Base-by-base conservation (phyloP, 2,797 vertebrate genomes). In the Anguilla marmorata region DNA sequence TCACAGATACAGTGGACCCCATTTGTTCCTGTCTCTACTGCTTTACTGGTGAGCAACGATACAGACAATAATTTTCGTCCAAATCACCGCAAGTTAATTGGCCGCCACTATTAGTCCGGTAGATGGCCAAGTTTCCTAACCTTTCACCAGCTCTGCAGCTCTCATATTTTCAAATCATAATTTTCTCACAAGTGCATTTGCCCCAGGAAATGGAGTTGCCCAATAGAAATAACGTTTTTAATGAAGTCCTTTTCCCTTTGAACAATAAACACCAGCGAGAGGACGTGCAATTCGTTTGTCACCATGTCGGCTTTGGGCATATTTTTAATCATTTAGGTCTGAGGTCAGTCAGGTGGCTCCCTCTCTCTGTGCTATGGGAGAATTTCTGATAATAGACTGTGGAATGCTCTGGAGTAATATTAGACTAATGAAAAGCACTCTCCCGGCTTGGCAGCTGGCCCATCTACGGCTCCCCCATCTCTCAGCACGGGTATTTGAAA, bases 401-500 rank as follows among this genome's bases (percentile, higher is more conserved):
- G 92, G 91, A 92, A 93, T 92, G 91, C 93, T 92, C 91, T 91
- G 88, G 92, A 95, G 94, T 91, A 93, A 94, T 93, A 94, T 91
- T 94, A 93, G 91, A 91, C 92, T 93, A 93, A 96, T 95, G 93
- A 95, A 96, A 95, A 95, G 93, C 94, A 93, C 93, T 93, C 92
- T 91, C 87, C 90, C 83, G 86, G 54, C 89, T 93, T 93, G 94
- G 93, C 93, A 91, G 91, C 91, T 11, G 88, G 93, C 94, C 91
- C 92, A 90, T 92, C 91, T 86, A 79, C 86, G 89, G 89, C 87
- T 79, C 88, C 86, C 76, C 16, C 89, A 85, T 92, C 92, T 91
- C 92, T 86, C 91, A 91, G 88, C 88, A 85, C 27, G 88, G 52
- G 85, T 90, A 90, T 91, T 85, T 86, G 86, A 93, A 92, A 93